phyloP scores from a whole-genome alignment of 2,888 invertebrate genomes.

The Allophyes oxyacanthae region DNA sequence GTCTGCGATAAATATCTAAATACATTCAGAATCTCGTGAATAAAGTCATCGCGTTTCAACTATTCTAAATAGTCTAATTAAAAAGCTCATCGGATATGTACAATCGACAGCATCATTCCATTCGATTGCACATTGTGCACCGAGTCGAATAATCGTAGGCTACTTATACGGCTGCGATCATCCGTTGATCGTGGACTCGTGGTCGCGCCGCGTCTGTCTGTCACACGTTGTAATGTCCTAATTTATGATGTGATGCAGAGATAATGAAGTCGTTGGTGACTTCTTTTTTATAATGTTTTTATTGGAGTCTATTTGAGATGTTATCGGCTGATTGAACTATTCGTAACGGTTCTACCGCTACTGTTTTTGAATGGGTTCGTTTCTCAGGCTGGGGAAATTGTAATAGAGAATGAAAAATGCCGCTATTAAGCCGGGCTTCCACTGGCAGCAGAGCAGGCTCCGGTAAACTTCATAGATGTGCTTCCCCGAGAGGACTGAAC shows the following conservation, averaged over 20 bases:
- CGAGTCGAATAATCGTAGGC: conserved; percentile 41
- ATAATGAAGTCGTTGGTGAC: conserved; percentile 12
- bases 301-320: conserved; percentile 18
- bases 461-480: too few species aligned
- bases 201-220: conserved; percentile 25
- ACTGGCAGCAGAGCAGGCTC: too few species aligned
- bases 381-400: conserved; percentile 10
- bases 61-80: conserved; percentile 37
- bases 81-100: conserved; percentile 42
- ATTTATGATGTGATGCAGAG: conserved; percentile 35
- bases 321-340: conserved; percentile 35
- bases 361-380: conserved; percentile 23
- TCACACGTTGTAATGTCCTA: conserved; percentile 42
- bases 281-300: conserved; percentile 19
- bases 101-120: conserved; percentile 54
- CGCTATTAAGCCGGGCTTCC: too few species aligned
- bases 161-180: conserved; percentile 50
- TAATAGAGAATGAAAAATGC: too few species aligned
- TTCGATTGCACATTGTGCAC: conserved; percentile 44
- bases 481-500: too few species aligned
- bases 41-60: conserved; percentile 31
- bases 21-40: conserved; percentile 37
- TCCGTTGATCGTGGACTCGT: conserved; percentile 30
- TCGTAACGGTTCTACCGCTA: conserved; percentile 25
- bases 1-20: conserved; percentile 25